phyloP scores from a whole-genome alignment of 2,888 invertebrate genomes.

The Eumacrocentrus americanus region DNA sequence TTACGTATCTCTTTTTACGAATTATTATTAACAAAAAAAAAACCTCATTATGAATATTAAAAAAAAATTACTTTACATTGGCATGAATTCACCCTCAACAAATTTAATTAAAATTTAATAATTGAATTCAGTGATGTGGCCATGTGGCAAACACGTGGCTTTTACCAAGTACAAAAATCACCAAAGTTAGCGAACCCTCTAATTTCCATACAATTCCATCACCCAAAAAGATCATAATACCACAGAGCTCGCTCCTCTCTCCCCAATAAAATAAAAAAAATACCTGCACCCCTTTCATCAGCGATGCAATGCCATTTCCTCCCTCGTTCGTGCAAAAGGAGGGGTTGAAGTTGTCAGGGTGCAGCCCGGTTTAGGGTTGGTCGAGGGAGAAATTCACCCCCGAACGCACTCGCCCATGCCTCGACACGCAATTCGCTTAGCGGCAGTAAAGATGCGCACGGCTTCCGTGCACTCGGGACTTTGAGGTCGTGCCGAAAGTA shows the following conservation, averaged over 20 bases:
- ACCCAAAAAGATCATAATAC: neutral
- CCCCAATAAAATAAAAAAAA: neutral
- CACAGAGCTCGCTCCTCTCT: neutral
- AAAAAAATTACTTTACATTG: no score
- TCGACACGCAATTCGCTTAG: conserved; percentile 32
- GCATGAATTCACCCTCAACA: no score
- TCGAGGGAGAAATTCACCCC: conserved; percentile 21
- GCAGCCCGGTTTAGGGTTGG: conserved; percentile 18
- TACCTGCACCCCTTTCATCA: conserved; percentile 5
- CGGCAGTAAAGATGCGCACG: conserved; percentile 28
- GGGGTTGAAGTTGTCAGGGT: conserved; percentile 20
- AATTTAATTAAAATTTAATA: neutral
- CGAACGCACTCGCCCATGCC: neutral
- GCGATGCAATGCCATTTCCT: conserved; percentile 18
- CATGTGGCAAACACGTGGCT: conserved; percentile 6
- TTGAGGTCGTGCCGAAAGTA: conserved; percentile 6
- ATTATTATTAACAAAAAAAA: no score
- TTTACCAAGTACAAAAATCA: neutral
- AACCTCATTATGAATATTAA: no score
- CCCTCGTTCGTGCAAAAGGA: neutral
- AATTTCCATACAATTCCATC: conserved; percentile 14
- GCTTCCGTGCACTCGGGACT: conserved; percentile 18
- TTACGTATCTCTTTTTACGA: no score
- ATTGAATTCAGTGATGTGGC: neutral
- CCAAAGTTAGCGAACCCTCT: no score